Conservation (phyloP, 2,113 vertebrate species). For the Athene noctua region DNA sequence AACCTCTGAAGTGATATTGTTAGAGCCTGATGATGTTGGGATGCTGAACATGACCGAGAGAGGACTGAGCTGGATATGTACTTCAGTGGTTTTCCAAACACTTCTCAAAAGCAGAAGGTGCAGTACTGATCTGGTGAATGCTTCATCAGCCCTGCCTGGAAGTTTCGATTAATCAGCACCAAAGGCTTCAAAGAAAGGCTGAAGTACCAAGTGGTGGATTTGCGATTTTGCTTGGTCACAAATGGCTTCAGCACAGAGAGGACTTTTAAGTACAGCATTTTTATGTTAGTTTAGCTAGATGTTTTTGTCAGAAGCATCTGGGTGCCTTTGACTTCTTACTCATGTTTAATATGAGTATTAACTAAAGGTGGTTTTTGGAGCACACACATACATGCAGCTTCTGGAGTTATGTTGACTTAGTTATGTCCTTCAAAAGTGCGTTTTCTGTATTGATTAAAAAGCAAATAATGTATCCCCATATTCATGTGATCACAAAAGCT, state of each 20-base stretch:
- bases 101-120: neutral
- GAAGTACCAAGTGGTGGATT: neutral
- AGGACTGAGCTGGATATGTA: neutral
- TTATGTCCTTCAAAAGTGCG: neutral
- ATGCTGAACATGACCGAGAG: rapidly evolving
- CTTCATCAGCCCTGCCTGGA: neutral
- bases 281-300: rapidly evolving
- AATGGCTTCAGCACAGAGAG: neutral
- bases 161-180: neutral
- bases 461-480: neutral
- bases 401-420: neutral
- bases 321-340: neutral
- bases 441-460: neutral
- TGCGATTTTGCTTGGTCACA: rapidly evolving
- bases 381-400: rapidly evolving
- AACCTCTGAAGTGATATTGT: neutral
- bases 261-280: rapidly evolving
- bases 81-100: neutral
- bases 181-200: neutral
- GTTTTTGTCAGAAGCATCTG: neutral
- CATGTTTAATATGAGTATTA: neutral
- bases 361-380: neutral
- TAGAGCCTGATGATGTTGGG: neutral
- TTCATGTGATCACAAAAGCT: neutral
- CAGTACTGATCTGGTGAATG: neutral